phyloP scores from a whole-genome alignment of 2,888 invertebrate species.

The Sphaerophoria rueppellii region DNA sequence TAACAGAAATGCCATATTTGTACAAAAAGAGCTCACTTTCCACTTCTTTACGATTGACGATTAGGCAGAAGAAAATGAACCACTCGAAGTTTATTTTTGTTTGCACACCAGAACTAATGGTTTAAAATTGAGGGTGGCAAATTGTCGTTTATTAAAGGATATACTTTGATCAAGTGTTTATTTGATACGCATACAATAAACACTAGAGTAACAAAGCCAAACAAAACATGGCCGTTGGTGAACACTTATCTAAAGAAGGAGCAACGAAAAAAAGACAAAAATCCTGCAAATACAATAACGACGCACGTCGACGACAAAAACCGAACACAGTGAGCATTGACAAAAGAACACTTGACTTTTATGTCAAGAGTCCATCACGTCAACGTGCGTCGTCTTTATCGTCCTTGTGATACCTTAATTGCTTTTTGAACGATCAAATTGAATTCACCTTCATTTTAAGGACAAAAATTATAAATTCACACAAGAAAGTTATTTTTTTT shows the following conservation, averaged over 20 bases:
- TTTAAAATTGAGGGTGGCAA: conserved; percentile 32
- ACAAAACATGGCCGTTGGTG: conserved; percentile 51
- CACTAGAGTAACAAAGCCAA: conserved; percentile 64
- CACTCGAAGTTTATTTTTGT: conserved; percentile 64
- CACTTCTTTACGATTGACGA: conserved; percentile 6
- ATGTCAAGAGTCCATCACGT: conserved; percentile 69
- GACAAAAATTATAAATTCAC: too few relatives aligned
- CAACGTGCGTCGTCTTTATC: background rate
- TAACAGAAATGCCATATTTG: too few relatives aligned
- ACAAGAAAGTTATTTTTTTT: conserved; percentile 39
- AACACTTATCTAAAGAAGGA: conserved; percentile 54
- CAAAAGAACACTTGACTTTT: conserved; percentile 73
- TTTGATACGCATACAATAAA: conserved; percentile 38
- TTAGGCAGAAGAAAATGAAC: conserved; percentile 35
- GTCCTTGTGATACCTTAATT: conserved; percentile 67
- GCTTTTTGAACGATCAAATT: conserved; percentile 59
- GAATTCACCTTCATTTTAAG: conserved; percentile 7
- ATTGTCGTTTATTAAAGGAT: conserved; percentile 68
- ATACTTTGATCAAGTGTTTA: conserved; percentile 61
- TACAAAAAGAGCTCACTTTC: background rate
- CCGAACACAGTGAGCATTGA: conserved; percentile 29
- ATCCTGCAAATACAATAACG: conserved; percentile 36
- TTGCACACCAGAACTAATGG: conserved; percentile 44
- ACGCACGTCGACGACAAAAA: conserved; percentile 10
- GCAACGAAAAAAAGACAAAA: conserved; percentile 18